Conservation (phyloP, 2,797 vertebrate species). For the Scomberomorus guttatus region DNA sequence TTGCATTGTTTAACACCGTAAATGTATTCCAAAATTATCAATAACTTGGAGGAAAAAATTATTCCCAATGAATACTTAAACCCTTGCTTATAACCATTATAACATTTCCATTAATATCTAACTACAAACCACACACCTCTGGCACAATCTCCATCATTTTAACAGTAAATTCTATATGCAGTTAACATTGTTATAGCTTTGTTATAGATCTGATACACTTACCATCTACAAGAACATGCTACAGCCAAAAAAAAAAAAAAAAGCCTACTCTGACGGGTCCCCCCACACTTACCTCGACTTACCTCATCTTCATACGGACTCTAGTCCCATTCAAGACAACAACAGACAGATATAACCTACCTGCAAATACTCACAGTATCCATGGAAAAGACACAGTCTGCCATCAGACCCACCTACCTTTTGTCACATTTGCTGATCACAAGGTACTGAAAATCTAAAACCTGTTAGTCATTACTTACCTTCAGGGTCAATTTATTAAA, state of each 20-base stretch:
- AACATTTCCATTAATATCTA: background rate
- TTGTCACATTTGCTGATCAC: slow-evolving; percentile 48
- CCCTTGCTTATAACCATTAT: no score
- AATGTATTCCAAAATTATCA: background rate
- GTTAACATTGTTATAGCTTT: background rate
- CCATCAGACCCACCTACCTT: slow-evolving; percentile 86
- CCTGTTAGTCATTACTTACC: slow-evolving; percentile 87
- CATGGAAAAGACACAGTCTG: slow-evolving; percentile 48
- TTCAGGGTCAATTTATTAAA: slow-evolving; percentile 83
- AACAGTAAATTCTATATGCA: background rate
- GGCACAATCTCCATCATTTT: background rate
- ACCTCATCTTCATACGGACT: slow-evolving; percentile 69
- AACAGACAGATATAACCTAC: slow-evolving; percentile 85
- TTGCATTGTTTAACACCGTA: background rate
- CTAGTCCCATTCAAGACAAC: slow-evolving; percentile 73
- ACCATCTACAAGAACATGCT: background rate
- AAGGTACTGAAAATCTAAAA: slow-evolving; percentile 84
- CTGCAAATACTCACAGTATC: slow-evolving; percentile 83
- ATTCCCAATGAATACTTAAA: no score
- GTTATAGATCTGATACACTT: background rate
- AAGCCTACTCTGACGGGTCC: slow-evolving; percentile 55
- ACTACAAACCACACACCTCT: background rate
- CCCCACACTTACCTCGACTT: slow-evolving; percentile 80
- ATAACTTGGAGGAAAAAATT: no score
- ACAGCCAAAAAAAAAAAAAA: background rate